These are phyloP conservation scores for Sebastes kiyomatsui DNA, from an alignment of 2,797 vertebrate genomes.

Conservation along the genomic window DNA sequence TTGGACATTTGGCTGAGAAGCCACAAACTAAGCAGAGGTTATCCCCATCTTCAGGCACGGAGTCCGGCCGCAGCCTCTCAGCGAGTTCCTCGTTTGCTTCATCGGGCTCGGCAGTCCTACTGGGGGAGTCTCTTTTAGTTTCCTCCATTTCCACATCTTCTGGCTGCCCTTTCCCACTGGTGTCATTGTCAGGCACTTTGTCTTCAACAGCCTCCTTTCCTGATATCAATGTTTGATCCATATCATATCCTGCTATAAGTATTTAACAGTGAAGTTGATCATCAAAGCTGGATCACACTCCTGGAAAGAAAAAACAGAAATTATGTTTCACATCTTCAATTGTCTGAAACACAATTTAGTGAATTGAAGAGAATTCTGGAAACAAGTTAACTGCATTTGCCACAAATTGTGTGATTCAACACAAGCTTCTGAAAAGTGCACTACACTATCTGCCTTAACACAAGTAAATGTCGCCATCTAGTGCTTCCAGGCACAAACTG, in stretches of 20 bases:
- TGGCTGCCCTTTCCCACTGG: constrained; percentile 29
- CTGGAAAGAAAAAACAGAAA: constrained; percentile 30
- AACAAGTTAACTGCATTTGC: not conserved
- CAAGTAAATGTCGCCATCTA: constrained; percentile 79
- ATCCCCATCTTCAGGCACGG: constrained; percentile 19
- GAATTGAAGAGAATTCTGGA: not conserved
- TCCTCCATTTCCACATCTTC: constrained; percentile 52
- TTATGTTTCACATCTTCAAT: not conserved
- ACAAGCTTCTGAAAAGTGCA: constrained; percentile 5
- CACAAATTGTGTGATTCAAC: constrained; percentile 6
- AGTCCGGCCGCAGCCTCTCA: constrained; percentile 9
- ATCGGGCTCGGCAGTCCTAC: constrained; percentile 61
- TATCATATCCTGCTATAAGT: constrained; percentile 47
- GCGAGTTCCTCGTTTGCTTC: constrained; percentile 18
- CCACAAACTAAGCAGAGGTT: constrained; percentile 66
- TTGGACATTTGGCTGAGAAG: constrained; percentile 78
- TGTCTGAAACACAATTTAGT: constrained; percentile 8
- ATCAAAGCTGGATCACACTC: constrained; percentile 36
- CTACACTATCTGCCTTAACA: not conserved
- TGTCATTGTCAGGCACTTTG: constrained; percentile 48
- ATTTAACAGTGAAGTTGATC: constrained; percentile 13
- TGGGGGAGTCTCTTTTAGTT: constrained; percentile 30
- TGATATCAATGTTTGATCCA: constrained; percentile 70
- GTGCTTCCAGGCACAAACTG: constrained; percentile 50
- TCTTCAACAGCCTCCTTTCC: constrained; percentile 50